Evolutionary conservation across 2,888 invertebrate genomes (phyloP).

Genomic region (Cyrtodaria siliqua): DNA sequence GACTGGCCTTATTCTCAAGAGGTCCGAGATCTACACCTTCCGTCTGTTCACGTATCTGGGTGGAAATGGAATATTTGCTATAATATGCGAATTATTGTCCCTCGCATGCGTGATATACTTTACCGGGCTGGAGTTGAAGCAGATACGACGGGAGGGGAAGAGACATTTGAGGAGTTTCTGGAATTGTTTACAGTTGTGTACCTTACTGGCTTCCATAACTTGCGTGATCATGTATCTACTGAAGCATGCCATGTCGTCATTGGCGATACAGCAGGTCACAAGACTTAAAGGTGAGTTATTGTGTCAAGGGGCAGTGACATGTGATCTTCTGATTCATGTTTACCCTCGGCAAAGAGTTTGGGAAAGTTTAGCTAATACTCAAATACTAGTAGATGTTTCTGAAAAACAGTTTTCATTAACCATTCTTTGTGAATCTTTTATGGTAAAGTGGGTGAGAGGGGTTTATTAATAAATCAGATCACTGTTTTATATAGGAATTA

Average conservation of each 20-base stretch:
- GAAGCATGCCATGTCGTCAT: conserved; percentile 72
- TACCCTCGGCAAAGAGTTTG: no score
- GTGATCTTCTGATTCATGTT: neutral
- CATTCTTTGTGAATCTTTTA: no score
- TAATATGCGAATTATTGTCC: conserved; percentile 67
- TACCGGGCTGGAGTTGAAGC: conserved; percentile 62
- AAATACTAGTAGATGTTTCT: no score
- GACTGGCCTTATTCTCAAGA: conserved; percentile 58
- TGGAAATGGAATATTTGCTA: conserved; percentile 68
- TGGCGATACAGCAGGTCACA: conserved; percentile 64
- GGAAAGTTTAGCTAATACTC: no score
- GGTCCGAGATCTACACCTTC: conserved; percentile 66
- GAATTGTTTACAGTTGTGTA: conserved; percentile 72
- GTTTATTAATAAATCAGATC: no score
- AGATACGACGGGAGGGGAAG: conserved; percentile 52
- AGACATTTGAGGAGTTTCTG: conserved; percentile 71
- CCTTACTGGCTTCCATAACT: conserved; percentile 63
- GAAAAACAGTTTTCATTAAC: no score
- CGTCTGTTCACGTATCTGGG: conserved; percentile 74
- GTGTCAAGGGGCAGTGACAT: neutral
- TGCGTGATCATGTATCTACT: conserved; percentile 72
- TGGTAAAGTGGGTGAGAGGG: no score
- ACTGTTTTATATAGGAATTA: no score
- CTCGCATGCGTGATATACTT: conserved; percentile 69
- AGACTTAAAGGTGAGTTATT: conserved; percentile 71